Evolutionary conservation across 2,888 invertebrate genomes (phyloP).

Genomic region (Acleris emargana): DNA sequence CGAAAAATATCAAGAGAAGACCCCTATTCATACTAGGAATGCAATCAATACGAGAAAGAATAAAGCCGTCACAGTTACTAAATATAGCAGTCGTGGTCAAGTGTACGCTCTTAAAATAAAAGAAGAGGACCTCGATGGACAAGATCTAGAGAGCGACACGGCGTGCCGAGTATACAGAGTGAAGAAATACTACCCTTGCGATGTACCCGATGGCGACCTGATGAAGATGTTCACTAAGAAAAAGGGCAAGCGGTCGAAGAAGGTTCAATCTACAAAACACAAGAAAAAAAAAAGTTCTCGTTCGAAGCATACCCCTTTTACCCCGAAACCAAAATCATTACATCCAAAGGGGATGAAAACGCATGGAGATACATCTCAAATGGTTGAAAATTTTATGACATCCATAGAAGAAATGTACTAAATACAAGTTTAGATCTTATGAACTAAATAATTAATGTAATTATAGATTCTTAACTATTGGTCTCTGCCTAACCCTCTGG

Average conservation of each 20-base stretch:
- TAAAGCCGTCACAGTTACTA: constrained; percentile 57
- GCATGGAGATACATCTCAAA: not conserved
- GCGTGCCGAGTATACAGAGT: constrained; percentile 63
- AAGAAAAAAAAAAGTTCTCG: not conserved
- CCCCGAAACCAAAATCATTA: not conserved
- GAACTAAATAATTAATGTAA: not conserved
- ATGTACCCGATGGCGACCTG: constrained; percentile 53
- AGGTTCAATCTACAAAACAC: constrained; percentile 35
- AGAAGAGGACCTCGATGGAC: constrained; percentile 47
- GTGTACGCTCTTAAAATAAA: constrained; percentile 65
- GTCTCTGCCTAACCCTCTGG: no score
- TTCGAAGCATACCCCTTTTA: no score
- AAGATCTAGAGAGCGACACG: constrained; percentile 41
- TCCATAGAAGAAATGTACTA: constrained; percentile 31
- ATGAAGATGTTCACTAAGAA: constrained; percentile 51
- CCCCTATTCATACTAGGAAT: constrained; percentile 31
- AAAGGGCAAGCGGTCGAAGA: constrained; percentile 54
- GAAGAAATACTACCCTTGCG: constrained; percentile 58
- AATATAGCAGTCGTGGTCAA: constrained; percentile 57
- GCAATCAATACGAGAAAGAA: constrained; percentile 47
- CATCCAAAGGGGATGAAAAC: not conserved
- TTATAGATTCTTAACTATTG: not conserved
- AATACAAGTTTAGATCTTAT: not conserved
- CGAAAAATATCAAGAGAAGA: constrained; percentile 22
- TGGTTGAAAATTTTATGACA: constrained; percentile 22